Conservation (phyloP, 1,140 invertebrate genomes). For the Dolichoris vasculosae region DNA sequence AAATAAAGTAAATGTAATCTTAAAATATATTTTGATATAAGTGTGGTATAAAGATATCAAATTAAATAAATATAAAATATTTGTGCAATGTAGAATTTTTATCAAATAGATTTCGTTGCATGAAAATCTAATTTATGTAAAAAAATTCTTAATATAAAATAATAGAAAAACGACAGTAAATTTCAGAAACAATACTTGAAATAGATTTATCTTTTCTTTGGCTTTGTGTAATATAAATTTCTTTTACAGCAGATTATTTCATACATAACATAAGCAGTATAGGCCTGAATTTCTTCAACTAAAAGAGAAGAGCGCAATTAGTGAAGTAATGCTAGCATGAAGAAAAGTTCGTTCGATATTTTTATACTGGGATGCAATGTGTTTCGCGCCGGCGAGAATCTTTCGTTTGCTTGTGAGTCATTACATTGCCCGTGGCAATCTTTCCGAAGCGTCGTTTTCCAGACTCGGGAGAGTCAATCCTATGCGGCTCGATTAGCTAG, state of each 20-base stretch:
- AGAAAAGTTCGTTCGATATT: background rate
- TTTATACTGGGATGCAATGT: background rate
- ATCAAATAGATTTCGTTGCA: no score
- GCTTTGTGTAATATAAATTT: background rate
- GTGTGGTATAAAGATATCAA: no score
- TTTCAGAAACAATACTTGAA: background rate
- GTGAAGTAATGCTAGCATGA: background rate
- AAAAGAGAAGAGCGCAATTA: background rate
- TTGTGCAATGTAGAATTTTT: no score
- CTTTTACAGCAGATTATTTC: background rate
- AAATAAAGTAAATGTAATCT: no score
- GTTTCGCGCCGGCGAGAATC: background rate
- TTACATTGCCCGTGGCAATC: slow-evolving; percentile 9
- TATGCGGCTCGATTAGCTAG: slow-evolving; percentile 37
- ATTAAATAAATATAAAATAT: no score
- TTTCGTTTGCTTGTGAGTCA: slow-evolving; percentile 13
- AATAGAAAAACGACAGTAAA: background rate
- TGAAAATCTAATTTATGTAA: no score
- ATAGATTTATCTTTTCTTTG: background rate
- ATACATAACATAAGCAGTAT: background rate
- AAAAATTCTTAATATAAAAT: background rate
- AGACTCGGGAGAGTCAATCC: slow-evolving; percentile 13
- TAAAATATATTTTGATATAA: no score
- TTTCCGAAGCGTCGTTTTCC: slow-evolving; percentile 10
- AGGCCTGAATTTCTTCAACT: background rate